A percentile compares a stretch with the other conserved stretches of the same genome.
These are phyloP conservation scores for Poeciliopsis gracilis DNA, from an alignment of 2,797 vertebrate genomes.

Conservation along the genomic window DNA sequence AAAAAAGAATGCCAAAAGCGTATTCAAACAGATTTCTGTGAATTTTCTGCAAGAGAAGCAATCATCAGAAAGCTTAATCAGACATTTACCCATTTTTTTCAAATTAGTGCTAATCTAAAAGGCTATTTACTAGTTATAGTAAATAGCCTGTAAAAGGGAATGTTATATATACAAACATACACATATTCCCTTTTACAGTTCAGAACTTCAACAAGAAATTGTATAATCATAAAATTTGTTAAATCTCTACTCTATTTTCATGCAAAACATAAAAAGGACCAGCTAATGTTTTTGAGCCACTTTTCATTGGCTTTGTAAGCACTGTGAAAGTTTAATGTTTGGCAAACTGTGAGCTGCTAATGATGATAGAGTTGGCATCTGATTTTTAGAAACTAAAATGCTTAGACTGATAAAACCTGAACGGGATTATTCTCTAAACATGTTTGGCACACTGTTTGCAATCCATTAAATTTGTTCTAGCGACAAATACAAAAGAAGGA, in stretches of 20 bases:
- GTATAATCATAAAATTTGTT: neutral
- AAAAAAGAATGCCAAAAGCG: neutral
- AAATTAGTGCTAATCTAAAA: neutral
- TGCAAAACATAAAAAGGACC: neutral
- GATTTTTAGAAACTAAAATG: neutral
- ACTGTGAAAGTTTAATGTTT: neutral
- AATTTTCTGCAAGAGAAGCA: neutral
- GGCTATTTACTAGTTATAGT: neutral
- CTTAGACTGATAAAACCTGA: neutral
- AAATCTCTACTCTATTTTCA: neutral
- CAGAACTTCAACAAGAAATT: neutral
- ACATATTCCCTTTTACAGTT: neutral
- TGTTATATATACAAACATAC: too few species aligned
- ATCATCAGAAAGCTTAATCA: constrained; percentile 25
- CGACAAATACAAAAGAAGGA: neutral
- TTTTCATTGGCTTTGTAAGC: neutral
- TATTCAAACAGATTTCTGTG: neutral
- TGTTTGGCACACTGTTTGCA: neutral
- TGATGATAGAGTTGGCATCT: neutral
- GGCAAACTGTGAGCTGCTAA: neutral
- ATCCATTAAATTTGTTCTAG: too few species aligned
- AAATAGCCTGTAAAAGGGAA: too few species aligned
- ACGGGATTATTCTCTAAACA: neutral
- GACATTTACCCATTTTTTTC: constrained; percentile 11
- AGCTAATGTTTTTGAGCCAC: neutral